Percentiles rank a stretch among this genome's conserved stretches.
Evolutionary conservation across 2,113 vertebrate genomes (phyloP).

Genomic region (Callionymus lyra): DNA sequence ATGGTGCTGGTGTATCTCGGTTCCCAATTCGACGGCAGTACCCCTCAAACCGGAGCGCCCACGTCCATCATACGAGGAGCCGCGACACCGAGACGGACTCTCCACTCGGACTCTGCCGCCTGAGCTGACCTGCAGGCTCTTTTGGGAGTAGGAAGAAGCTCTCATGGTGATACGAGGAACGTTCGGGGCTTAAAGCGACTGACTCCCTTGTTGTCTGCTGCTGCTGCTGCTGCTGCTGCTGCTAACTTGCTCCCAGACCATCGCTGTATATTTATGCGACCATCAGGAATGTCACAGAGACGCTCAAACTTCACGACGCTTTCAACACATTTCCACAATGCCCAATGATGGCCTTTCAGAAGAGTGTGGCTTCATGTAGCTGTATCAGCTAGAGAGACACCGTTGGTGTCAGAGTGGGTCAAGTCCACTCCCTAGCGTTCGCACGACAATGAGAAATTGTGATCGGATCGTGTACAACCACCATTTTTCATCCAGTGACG

Average conservation of each 20-base stretch:
- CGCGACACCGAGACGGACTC: constrained; percentile 60
- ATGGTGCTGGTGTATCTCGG: constrained; percentile 63
- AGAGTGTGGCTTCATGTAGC: constrained; percentile 25
- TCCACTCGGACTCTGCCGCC: constrained; percentile 58
- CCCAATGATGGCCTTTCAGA: constrained; percentile 51
- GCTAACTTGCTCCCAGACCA: constrained; percentile 24
- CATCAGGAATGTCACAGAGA: constrained; percentile 55
- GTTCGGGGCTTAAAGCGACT: constrained; percentile 3
- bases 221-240: constrained; percentile 5
- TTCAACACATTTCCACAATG: constrained; percentile 61
- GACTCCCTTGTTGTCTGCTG: no score
- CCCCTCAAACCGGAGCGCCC: constrained; percentile 49
- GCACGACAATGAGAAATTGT: constrained; percentile 59
- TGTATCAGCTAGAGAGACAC: constrained; percentile 58
- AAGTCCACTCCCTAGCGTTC: constrained; percentile 41
- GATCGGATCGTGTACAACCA: constrained; percentile 28
- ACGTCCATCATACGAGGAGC: constrained; percentile 46
- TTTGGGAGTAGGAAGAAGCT: constrained; percentile 63
- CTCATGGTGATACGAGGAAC: constrained; percentile 56
- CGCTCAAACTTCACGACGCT: constrained; percentile 53
- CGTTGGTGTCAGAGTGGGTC: constrained; percentile 37
- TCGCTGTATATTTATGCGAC: constrained; percentile 54
- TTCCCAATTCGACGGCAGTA: constrained; percentile 37
- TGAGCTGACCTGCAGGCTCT: constrained; percentile 64
- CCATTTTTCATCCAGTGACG: constrained; percentile 44